Evolutionary conservation across 2,888 invertebrate genomes (phyloP).

Genomic region (Flexamia atlantica): DNA sequence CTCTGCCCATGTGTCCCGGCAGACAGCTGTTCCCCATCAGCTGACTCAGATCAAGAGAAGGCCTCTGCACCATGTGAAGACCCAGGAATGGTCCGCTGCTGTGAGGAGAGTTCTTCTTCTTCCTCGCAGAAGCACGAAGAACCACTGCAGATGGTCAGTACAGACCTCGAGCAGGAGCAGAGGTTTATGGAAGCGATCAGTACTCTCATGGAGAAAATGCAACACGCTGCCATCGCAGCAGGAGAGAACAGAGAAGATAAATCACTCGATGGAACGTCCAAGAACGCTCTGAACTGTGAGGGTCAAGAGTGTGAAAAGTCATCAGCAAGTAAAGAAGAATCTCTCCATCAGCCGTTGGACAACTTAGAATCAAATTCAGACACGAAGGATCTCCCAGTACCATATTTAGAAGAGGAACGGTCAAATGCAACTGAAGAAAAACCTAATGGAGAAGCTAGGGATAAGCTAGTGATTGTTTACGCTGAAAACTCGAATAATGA

Average conservation of each 20-base stretch:
- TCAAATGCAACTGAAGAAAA: neutral
- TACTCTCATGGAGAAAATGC: slow-evolving; percentile 24
- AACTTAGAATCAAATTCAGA: neutral
- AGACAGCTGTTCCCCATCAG: neutral
- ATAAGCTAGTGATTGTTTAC: slow-evolving; percentile 30
- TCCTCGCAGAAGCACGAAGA: neutral
- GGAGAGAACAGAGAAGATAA: slow-evolving; percentile 27
- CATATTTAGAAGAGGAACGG: neutral
- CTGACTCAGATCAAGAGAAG: neutral
- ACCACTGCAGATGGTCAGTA: neutral
- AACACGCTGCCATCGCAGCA: neutral
- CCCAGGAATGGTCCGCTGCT: neutral
- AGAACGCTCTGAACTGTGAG: neutral
- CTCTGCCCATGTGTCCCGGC: neutral
- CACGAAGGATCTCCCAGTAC: neutral
- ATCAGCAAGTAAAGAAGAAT: neutral
- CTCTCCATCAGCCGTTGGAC: neutral
- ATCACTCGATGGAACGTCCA: neutral
- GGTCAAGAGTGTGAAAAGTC: neutral
- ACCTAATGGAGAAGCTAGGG: neutral
- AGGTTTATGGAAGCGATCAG: slow-evolving; percentile 3
- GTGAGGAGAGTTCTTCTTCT: neutral
- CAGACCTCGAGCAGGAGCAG: neutral
- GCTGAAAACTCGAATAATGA: slow-evolving; percentile 31
- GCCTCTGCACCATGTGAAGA: neutral